Evolutionary conservation across 2,113 vertebrate genomes (phyloP), one percentile per base, ranked within the genome.

Genomic region (Chaetodon trifascialis): DNA sequence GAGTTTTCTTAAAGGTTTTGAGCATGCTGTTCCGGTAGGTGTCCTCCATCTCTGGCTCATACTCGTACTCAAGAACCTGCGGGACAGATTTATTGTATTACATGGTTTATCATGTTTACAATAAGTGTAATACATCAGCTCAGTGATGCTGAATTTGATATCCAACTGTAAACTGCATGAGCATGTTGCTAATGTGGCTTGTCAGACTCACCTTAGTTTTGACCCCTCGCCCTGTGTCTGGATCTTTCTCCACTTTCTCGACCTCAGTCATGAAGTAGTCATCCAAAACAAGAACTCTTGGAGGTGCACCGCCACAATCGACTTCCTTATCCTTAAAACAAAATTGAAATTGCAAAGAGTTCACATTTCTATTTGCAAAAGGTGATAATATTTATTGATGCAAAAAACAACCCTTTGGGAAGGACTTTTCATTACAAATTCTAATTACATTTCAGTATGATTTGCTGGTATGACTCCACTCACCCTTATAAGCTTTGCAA

Each of bases 241-340:
- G 97, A 84, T 99, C 98, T 94, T 97, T 97, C 89, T 97, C 94
- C 58, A 97, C 95, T 92, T 97, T 99, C 85, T 99, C 98, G 40
- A 98, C 97, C 93, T 99, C 98, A 3, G 97, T 98, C 94, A 99
- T 99, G 88, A 99, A 99, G 87, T 99, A 99, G 89, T 99, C 98
- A 83, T 99, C 98, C 78, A 99, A 91, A 86, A 98, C 98, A 68
- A 99, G 96, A 74, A 99, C 97, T 91, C 98, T 95, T 46, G 98
- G 98, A 66, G 98, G 98, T 58, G 98, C 97, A 71, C 98, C 98
- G 68, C 98, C 98, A 93, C 96, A 98, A 64, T 99, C 98, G 21
- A 99, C 98, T 88, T 99, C 98, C 49, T 99, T 99, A 94, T 99
- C 98, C 98, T 99, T 84, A 23, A 87, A 85, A 52, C 3, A 47